Conservation (phyloP, 1,140 invertebrate species). For the Drosophila sucinea region DNA sequence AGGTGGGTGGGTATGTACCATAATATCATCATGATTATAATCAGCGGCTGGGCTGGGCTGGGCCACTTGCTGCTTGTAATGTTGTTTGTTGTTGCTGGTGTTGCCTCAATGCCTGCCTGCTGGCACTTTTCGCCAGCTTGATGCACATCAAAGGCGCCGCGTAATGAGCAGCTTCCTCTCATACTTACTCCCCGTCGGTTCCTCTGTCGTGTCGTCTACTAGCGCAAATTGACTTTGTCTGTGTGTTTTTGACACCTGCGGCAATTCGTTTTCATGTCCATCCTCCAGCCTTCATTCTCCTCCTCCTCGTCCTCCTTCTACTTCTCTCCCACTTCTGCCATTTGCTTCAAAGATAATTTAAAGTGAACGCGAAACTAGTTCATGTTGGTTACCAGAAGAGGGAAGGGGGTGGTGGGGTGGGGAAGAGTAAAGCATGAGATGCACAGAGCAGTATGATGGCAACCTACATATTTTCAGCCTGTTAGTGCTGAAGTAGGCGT, state of each 20-base stretch:
- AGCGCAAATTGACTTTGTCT: constrained; percentile 79
- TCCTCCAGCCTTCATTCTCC: neutral
- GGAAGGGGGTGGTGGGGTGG: neutral
- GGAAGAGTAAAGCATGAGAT: neutral
- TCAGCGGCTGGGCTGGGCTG: constrained; percentile 40
- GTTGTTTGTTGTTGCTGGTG: constrained; percentile 60
- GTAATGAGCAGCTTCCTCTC: constrained; percentile 66
- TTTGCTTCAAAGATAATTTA: constrained; percentile 80
- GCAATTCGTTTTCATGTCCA: constrained; percentile 68
- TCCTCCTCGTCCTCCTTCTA: constrained; percentile 4
- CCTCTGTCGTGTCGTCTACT: constrained; percentile 48
- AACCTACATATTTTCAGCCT: constrained; percentile 72
- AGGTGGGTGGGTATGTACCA: constrained; percentile 45
- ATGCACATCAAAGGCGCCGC: constrained; percentile 78
- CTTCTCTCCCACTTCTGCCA: constrained; percentile 16
- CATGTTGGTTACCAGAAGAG: constrained; percentile 52
- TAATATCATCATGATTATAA: constrained; percentile 75
- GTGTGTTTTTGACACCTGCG: constrained; percentile 80
- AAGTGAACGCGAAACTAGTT: constrained; percentile 74
- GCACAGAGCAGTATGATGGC: constrained; percentile 25
- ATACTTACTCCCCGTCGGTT: constrained; percentile 5
- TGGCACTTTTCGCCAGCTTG: constrained; percentile 76
- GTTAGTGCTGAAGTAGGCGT: constrained; percentile 54
- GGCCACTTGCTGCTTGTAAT: constrained; percentile 74
- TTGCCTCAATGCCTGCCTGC: constrained; percentile 30